Conservation (phyloP, 2,797 vertebrate genomes). For the Enteromius unitaeniatus region DNA sequence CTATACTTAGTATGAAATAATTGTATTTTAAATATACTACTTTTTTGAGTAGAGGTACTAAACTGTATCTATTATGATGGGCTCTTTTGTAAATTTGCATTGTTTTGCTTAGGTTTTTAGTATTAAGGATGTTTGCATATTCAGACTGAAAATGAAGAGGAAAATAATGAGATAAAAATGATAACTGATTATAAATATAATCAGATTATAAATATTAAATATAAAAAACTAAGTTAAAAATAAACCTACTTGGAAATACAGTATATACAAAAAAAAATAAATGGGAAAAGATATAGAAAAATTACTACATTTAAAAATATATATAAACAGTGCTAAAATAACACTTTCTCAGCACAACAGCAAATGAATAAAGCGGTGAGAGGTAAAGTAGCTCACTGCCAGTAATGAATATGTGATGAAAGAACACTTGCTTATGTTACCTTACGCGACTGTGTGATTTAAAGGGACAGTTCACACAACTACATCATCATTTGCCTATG, state of each 20-base stretch:
- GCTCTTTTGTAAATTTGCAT: background rate
- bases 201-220: background rate
- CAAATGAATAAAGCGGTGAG: background rate
- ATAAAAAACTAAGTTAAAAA: background rate
- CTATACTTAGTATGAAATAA: background rate
- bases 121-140: background rate
- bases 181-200: too few species aligned
- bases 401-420: slow-evolving; percentile 6
- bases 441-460: background rate
- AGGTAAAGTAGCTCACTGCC: background rate
- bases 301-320: background rate
- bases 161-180: background rate
- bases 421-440: background rate
- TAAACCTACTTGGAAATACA: background rate
- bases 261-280: background rate
- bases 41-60: background rate
- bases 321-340: background rate
- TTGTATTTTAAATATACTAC: background rate
- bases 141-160: background rate
- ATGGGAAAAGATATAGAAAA: background rate
- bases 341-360: background rate
- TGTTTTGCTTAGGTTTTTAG: background rate
- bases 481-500: background rate
- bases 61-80: background rate
- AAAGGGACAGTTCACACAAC: slow-evolving; percentile 1